phyloP scores from a whole-genome alignment of 2,113 vertebrate species.

The Tyrannus savana region DNA sequence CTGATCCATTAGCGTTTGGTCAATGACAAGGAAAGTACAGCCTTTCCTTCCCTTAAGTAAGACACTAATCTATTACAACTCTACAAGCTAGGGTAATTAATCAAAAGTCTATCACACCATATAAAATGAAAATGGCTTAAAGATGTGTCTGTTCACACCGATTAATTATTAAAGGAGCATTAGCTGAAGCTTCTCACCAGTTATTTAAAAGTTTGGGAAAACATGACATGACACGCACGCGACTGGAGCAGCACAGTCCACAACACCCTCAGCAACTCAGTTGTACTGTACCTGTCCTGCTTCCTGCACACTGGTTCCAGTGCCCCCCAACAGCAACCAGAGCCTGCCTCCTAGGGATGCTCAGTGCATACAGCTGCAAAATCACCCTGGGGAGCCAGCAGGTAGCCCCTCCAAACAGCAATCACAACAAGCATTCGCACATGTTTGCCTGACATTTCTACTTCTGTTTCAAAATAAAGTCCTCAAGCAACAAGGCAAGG shows the following conservation, averaged over 20 bases:
- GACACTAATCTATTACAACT: slow-evolving; percentile 55
- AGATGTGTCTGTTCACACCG: slow-evolving; percentile 50
- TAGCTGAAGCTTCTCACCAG: slow-evolving; percentile 62
- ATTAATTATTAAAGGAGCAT: slow-evolving; percentile 72
- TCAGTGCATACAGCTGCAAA: rapidly evolving
- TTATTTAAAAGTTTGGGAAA: slow-evolving; percentile 44
- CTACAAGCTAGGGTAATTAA: slow-evolving; percentile 59
- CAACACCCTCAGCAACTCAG: neutral
- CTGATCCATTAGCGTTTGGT: slow-evolving; percentile 28
- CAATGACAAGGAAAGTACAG: slow-evolving; percentile 57
- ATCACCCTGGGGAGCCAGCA: neutral
- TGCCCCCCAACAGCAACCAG: neutral
- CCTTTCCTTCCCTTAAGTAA: slow-evolving; percentile 40
- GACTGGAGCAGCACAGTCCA: neutral
- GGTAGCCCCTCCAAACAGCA: neutral
- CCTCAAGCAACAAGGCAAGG: slow-evolving; percentile 6
- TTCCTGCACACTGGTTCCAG: neutral
- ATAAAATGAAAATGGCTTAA: slow-evolving; percentile 66
- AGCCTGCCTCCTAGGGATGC: neutral
- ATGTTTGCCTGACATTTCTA: slow-evolving; percentile 16
- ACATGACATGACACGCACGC: neutral
- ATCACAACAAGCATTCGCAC: neutral
- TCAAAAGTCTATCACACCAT: slow-evolving; percentile 65
- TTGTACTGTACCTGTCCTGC: neutral
- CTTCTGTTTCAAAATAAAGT: slow-evolving; percentile 42